Base-by-base conservation (phyloP, 2,113 vertebrate species). In the Hiodon tergisus region DNA sequence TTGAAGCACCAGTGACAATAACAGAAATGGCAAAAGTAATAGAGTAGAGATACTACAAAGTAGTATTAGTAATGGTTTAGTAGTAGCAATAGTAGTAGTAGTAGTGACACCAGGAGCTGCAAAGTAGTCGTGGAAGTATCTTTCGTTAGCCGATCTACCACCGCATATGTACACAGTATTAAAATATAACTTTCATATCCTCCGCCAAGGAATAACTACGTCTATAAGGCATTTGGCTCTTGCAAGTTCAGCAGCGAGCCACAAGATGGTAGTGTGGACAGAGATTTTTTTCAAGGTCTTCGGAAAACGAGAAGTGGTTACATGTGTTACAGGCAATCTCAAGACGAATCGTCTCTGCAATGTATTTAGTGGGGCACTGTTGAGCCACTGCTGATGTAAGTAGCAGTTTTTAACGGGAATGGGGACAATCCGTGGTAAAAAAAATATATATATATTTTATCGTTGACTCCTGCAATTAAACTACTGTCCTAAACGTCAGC, bases 181-280 rank as follows among this genome's bases (percentile, higher is more conserved):
- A 31, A 31, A 31, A 31, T 31, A 31, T 31, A 31, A 31, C 31
- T 57, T 57, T 57, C 5, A 57, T 63, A 65, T 73, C 61, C 65
- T 73, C 31, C 31, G 52, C 6, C 65, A 75, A 67, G 53, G 71
- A 51, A 51, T 61, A 73, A 73, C 58, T 16, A 60, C 51, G 6
- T 31, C 71, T 73, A 70, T 50, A 48, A 74, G 58, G 68, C 16
- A 69, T 13, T 67, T 55, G 47, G 57, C 67, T 51, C 70, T 69
- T 73, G 76, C 67, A 60, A 77, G 51, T 81, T 75, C 88, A 59
- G 75, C 57, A 72, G 47, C 67, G 68, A 67, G 68, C 91, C 92
- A 83, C 90, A 83, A 92, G 91, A 88, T 89, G 91, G 90, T 89
- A 80, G 73, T 90, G 74, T 88, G 85, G 78, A 76, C 71, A 84